phyloP scores from a whole-genome alignment of 2,113 vertebrate species.

The Eretmochelys imbricata region DNA sequence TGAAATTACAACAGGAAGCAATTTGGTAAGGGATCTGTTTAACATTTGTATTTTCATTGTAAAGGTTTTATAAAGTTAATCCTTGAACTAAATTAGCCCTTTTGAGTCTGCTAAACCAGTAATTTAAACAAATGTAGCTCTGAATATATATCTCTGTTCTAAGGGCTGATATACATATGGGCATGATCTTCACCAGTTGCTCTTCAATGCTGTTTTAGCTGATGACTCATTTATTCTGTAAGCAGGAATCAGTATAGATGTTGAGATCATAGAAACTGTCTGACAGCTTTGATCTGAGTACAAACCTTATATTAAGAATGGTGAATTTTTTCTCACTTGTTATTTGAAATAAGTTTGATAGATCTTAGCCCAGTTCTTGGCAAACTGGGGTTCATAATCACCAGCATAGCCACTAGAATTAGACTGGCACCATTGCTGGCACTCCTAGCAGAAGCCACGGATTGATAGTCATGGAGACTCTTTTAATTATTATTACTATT shows the following conservation, averaged over 20 bases:
- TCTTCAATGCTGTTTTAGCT: slow-evolving; percentile 43
- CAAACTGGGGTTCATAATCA: slow-evolving; percentile 63
- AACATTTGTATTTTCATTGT: background rate
- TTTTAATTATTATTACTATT: background rate
- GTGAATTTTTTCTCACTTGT: slow-evolving; percentile 51
- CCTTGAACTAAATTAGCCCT: slow-evolving; percentile 21
- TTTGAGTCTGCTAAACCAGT: background rate
- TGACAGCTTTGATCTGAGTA: slow-evolving; percentile 73
- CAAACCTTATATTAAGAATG: slow-evolving; percentile 71
- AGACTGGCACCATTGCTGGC: slow-evolving; percentile 13
- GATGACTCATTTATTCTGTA: slow-evolving; percentile 73
- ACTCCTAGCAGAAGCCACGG: background rate
- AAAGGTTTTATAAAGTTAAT: background rate
- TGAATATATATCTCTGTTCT: slow-evolving; percentile 5
- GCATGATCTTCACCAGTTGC: slow-evolving; percentile 56
- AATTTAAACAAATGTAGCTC: background rate
- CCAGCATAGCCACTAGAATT: slow-evolving; percentile 27
- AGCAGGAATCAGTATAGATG: slow-evolving; percentile 71
- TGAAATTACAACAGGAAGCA: background rate
- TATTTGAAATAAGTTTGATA: slow-evolving; percentile 62
- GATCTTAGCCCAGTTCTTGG: slow-evolving; percentile 29
- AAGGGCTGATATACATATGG: background rate
- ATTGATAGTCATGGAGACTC: background rate
- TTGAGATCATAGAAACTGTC: slow-evolving; percentile 71
- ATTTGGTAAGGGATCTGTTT: background rate